A percentile compares a stretch with the other conserved stretches of the same genome.
Conservation (phyloP, 2,888 invertebrate genomes). For the Tenthredo mesomela region DNA sequence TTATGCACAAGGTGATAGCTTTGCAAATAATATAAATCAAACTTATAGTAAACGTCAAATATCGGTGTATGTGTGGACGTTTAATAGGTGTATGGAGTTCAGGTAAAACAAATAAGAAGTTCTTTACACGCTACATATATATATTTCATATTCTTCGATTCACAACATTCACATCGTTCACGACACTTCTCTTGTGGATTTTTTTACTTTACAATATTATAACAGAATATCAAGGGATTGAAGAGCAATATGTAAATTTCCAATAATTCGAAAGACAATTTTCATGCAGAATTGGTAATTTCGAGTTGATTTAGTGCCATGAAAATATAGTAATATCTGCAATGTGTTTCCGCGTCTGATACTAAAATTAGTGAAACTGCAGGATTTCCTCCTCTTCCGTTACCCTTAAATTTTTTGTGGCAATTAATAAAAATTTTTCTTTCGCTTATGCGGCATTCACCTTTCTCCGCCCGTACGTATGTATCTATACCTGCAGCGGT, state of each 20-base stretch:
- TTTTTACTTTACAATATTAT: too few relatives aligned
- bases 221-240: not conserved
- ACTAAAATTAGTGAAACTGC: not conserved
- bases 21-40: not conserved
- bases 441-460: not conserved
- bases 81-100: not conserved
- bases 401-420: not conserved
- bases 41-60: not conserved
- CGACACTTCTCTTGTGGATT: too few relatives aligned
- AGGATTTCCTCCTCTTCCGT: not conserved
- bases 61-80: not conserved
- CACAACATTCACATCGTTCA: too few relatives aligned
- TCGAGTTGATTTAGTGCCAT: not conserved
- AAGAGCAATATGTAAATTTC: not conserved
- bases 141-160: too few relatives aligned
- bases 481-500: not conserved
- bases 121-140: too few relatives aligned
- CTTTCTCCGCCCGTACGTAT: slow-evolving; percentile 25
- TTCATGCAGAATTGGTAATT: not conserved
- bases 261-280: not conserved
- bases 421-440: slow-evolving; percentile 2
- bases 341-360: not conserved
- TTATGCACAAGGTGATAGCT: not conserved
- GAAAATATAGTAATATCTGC: not conserved
- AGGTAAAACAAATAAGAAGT: not conserved